Evolutionary conservation across 1,140 invertebrate genomes (phyloP).

Genomic region (Drosophila mayri): DNA sequence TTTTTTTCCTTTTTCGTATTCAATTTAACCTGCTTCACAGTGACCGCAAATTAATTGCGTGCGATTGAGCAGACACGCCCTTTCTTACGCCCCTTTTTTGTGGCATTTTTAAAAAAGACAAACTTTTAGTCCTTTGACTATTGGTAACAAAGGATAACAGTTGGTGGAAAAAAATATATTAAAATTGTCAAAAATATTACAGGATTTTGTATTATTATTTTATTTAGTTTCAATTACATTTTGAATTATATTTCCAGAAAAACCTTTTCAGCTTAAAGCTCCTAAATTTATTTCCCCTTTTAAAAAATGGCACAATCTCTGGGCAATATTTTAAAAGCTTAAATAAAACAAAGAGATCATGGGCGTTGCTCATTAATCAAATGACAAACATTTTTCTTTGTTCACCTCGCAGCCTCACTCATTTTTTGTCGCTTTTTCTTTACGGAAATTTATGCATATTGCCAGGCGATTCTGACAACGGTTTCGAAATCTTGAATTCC

Average conservation of each 20-base stretch:
- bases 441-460: slow-evolving; percentile 69
- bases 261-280: not conserved
- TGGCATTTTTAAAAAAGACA: not conserved
- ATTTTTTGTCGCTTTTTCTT: slow-evolving; percentile 36
- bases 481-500: slow-evolving; percentile 17
- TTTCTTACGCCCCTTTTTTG: slow-evolving; percentile 10
- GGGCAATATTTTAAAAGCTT: slow-evolving; percentile 22
- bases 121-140: slow-evolving; percentile 20
- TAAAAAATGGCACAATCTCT: slow-evolving; percentile 8
- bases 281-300: not conserved
- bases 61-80: slow-evolving; percentile 54
- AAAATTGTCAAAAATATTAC: not conserved
- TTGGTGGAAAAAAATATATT: not conserved
- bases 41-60: slow-evolving; percentile 75
- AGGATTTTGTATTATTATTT: not conserved
- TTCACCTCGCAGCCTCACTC: slow-evolving; percentile 38
- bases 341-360: slow-evolving; percentile 1
- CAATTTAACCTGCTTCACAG: slow-evolving; percentile 7
- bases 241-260: not conserved
- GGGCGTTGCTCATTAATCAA: slow-evolving; percentile 71
- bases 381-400: slow-evolving; percentile 81
- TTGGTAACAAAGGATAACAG: slow-evolving; percentile 1
- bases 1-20: not conserved
- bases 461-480: slow-evolving; percentile 64
- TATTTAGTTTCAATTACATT: not conserved